Base-by-base conservation (phyloP, 2,113 vertebrate species). In the Tupaia tana region DNA sequence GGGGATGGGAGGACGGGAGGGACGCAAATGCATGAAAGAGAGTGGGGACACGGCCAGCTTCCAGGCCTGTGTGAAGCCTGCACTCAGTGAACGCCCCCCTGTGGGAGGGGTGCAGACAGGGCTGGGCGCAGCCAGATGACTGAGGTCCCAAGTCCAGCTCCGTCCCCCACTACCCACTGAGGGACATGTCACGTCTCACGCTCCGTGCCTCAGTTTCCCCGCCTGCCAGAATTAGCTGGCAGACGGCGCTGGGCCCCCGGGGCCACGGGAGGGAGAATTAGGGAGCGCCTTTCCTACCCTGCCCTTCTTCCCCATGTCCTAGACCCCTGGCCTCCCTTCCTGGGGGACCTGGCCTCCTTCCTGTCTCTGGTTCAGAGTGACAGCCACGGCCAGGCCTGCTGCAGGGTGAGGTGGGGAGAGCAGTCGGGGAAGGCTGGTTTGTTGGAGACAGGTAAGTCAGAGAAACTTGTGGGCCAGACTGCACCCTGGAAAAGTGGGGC, bases 211-310 rank as follows among this genome's bases (percentile, higher is more conserved):
- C 14, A 0, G 71, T 69, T n/a, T 54, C 71, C 80, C 78, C 27
- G 43, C 63, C 56, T 70, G 34, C 86, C 56, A 9, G 69, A 83
- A 64, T 54, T 67, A 87, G 12, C 0, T 67, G 86, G 79, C 0
- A 73, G 34, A 63, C 69, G 90, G 97, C 80, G 77, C 94, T 56
- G 66, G 90, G 43, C 9, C 91, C 82, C 31, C 25, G 6, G 70
- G 61, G 9, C 18, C 71, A 22, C 1, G 0, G 43, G 59, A 22
- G 69, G 79, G n/a, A 70, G 69, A 13, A 3, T 25, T n/a, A 19
- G 31, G 6, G 14, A 70, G 24, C 95, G 64, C 22, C 75, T 83
- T n/a, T 20, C 69, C n/a, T 73, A 0, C 20, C 67, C 34, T 2
- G 25, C 54, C 79, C n/a, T n/a, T n/a, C n/a, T n/a, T n/a, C n/a